phyloP scores from a whole-genome alignment of 2,113 vertebrate genomes.

The Hyperopisus bebe region DNA sequence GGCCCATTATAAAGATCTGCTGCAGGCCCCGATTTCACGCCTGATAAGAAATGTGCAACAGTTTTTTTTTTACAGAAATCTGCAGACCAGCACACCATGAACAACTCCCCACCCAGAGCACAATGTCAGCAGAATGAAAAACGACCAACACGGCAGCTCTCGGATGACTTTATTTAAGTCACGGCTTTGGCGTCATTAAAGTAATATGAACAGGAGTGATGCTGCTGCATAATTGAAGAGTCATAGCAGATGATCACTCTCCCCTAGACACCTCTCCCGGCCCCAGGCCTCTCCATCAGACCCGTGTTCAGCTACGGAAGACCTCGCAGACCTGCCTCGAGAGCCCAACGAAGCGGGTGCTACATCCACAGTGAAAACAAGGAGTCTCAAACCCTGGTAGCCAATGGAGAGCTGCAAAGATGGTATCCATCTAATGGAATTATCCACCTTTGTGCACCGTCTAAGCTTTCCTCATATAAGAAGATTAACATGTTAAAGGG shows the following conservation, averaged over 20 bases:
- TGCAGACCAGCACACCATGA: neutral
- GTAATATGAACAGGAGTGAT: constrained; percentile 8
- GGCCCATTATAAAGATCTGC: neutral
- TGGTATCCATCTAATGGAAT: neutral
- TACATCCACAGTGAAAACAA: neutral
- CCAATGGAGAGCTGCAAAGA: neutral
- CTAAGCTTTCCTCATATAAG: neutral
- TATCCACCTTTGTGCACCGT: neutral
- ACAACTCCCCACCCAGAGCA: neutral
- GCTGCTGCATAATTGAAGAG: constrained; percentile 6
- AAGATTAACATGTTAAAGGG: constrained; percentile 4
- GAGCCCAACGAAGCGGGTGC: neutral
- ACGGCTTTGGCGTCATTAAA: constrained; percentile 9
- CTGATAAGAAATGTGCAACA: neutral
- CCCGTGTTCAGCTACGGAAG: neutral
- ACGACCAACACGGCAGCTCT: neutral
- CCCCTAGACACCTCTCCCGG: neutral
- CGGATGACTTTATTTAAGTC: neutral
- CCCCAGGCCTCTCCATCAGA: neutral
- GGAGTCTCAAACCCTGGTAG: neutral
- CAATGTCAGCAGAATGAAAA: neutral
- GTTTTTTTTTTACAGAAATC: neutral
- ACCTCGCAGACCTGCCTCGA: neutral
- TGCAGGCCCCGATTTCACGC: neutral
- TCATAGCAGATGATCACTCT: neutral